These are phyloP conservation scores for Scaptodrosophila latifasciaeformis DNA, from an alignment of 2,888 invertebrate genomes.

Conservation along the genomic window DNA sequence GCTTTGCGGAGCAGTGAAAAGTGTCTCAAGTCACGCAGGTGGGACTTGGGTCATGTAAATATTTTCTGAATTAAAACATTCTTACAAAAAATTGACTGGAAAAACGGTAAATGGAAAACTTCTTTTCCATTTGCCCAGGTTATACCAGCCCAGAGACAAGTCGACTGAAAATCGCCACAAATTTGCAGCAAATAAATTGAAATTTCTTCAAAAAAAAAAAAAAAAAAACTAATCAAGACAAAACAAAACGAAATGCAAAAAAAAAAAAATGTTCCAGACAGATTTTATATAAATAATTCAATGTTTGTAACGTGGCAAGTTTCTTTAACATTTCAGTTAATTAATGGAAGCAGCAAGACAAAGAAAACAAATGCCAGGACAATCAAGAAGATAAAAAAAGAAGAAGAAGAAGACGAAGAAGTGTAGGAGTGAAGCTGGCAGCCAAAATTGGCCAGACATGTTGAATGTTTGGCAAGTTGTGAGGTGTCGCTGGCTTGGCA, in stretches of 20 bases:
- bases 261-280: conserved; percentile 58
- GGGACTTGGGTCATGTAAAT: no score
- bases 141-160: no score
- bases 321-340: conserved; percentile 69
- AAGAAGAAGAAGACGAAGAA: conserved; percentile 4
- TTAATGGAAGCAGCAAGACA: conserved; percentile 64
- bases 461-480: conserved; percentile 1
- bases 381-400: no score
- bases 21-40: conserved; percentile 17
- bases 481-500: neutral
- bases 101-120: no score
- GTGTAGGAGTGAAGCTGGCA: neutral
- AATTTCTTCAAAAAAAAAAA: conserved; percentile 18
- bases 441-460: neutral
- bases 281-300: conserved; percentile 71
- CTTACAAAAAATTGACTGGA: no score
- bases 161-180: no score
- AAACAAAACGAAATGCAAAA: conserved; percentile 26
- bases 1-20: neutral
- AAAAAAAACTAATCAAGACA: neutral
- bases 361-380: no score
- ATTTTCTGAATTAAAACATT: no score
- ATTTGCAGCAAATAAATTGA: conserved; percentile 6
- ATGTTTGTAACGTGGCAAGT: conserved; percentile 71
- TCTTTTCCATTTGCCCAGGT: no score